Percentiles rank a stretch among this genome's conserved stretches.
phyloP scores from a whole-genome alignment of 2,113 vertebrate species.

The Ptilonorhynchus violaceus region DNA sequence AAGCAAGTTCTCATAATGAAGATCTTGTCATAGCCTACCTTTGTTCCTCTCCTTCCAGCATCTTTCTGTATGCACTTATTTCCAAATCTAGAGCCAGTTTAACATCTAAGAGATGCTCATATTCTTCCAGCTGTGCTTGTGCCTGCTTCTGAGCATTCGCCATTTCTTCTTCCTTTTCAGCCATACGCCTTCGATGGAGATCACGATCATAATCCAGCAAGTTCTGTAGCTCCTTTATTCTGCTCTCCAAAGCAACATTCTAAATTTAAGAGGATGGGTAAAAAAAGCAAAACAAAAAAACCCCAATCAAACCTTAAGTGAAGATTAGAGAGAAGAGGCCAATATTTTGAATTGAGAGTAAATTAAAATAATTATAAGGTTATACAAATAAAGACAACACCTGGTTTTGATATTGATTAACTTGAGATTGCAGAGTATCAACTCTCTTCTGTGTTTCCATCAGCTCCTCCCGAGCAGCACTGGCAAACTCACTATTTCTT shows the following conservation, averaged over 20 bases:
- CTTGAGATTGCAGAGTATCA: slow-evolving; percentile 71
- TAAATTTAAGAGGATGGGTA: background rate
- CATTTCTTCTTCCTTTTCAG: slow-evolving; percentile 80
- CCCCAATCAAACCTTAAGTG: background rate
- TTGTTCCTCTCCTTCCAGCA: slow-evolving; percentile 88
- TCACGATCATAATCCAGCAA: slow-evolving; percentile 73
- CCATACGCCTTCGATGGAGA: slow-evolving; percentile 58
- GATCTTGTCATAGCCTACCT: slow-evolving; percentile 64
- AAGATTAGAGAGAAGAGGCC: background rate
- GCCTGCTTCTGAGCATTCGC: slow-evolving; percentile 60
- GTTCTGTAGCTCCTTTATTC: slow-evolving; percentile 72
- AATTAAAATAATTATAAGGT: background rate
- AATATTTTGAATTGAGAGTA: background rate
- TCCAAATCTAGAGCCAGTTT: slow-evolving; percentile 88
- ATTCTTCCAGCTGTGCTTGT: slow-evolving; percentile 80
- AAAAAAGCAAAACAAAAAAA: background rate
- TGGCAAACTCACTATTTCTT: slow-evolving; percentile 68
- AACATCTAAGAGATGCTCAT: slow-evolving; percentile 80
- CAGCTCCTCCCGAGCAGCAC: slow-evolving; percentile 75
- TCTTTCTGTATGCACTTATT: slow-evolving; percentile 83
- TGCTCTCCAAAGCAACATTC: slow-evolving; percentile 73
- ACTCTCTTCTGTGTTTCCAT: slow-evolving; percentile 59
- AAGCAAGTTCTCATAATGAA: background rate
- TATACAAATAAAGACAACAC: slow-evolving; percentile 50
- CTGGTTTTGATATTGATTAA: slow-evolving; percentile 73